Evolutionary conservation across 2,113 vertebrate species (phyloP).

Genomic region (Micromys minutus): DNA sequence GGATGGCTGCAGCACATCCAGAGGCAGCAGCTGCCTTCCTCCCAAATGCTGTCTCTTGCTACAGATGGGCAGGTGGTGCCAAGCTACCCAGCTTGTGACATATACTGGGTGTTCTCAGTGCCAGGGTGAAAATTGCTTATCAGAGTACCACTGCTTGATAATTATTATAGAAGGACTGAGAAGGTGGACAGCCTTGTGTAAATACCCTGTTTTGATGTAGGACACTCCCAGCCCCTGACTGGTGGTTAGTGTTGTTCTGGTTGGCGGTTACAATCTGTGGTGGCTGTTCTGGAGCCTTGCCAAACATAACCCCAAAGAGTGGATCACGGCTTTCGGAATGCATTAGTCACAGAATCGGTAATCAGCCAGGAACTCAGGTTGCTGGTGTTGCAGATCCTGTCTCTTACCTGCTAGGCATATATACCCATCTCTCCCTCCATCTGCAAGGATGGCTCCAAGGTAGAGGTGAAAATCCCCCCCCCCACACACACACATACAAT

Average conservation of each 20-base stretch:
- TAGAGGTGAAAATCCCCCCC: slow-evolving; percentile 1
- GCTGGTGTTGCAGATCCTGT: not conserved
- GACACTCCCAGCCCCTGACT: not conserved
- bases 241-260: slow-evolving; percentile 42
- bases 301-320: slow-evolving; percentile 10
- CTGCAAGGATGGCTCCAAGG: not conserved
- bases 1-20: not conserved
- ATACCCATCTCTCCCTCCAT: not conserved
- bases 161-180: not conserved
- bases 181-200: not conserved
- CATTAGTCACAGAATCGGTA: not conserved
- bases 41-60: not conserved
- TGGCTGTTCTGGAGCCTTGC: slow-evolving; percentile 44
- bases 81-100: not conserved
- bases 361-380: not conserved
- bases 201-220: slow-evolving; percentile 46
- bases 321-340: slow-evolving; percentile 9
- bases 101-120: not conserved
- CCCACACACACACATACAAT: no score
- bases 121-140: not conserved
- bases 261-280: not conserved
- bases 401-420: not conserved
- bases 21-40: slow-evolving; percentile 35
- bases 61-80: not conserved
- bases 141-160: not conserved